Evolutionary conservation across 2,888 invertebrate species (phyloP), one percentile per base, ranked within the genome.

Genomic region (Cerastoderma edule): DNA sequence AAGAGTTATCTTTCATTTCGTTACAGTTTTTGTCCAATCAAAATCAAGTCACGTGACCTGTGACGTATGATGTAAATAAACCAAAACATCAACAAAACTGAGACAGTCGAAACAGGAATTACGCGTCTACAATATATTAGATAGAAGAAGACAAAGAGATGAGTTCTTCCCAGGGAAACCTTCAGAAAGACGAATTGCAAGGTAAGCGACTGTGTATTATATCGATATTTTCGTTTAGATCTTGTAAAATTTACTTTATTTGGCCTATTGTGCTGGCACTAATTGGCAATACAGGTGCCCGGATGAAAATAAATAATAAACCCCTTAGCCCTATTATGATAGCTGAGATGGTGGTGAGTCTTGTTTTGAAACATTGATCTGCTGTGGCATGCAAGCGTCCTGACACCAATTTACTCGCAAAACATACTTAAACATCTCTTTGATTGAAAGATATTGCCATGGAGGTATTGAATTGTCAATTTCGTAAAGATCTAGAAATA

Each of bases 11-110:
- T 53, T 3, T 22, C 53, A 28, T 53, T 53, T 24, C 32, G 60
- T 39, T 39, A 60, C 60, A 60, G 24, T 60, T 60, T 39, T 33
- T 39, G 39, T 8, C 69, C 69, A 69, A 69, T 69, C 60, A 60
- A 16, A 8, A 10, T 19, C 10, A 24, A 16, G 27, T 10, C 75
- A 75, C 66, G 70, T 75, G 71, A 44, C 22, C n/a, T 48, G 67
- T 57, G 67, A 76, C 76, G 72, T 76, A 32, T 35, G 33, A 74
- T 65, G 75, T 75, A 75, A 75, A 75, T 71, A 75, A 73, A 65
- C 66, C 69, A 67, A 66, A 69, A 76, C 67, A 77, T 69, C 76
- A 77, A 77, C 72, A 77, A 72, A 50, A 65, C 35, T 30, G n/a
- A 53, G 66, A 46, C 33, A 66, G 66, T 22, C n/a, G 13, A 10